A percentile compares a stretch with the other conserved stretches of the same genome.
Conservation (phyloP, 1,140 invertebrate species). For the Phortica variegata region DNA sequence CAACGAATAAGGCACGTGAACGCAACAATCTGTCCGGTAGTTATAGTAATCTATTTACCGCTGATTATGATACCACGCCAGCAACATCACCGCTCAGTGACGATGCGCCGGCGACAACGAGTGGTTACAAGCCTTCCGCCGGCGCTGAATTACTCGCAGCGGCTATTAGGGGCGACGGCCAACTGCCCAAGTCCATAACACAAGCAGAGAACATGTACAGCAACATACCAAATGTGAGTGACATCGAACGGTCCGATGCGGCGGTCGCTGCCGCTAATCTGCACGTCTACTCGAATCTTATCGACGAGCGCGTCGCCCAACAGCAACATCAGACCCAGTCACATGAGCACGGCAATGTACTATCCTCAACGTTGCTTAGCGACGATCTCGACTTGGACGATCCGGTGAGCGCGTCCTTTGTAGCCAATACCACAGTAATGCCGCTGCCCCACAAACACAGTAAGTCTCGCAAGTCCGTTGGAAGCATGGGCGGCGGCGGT, state of each 20-base stretch:
- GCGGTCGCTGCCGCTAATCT: constrained; percentile 26
- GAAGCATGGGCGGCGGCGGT: too few species aligned
- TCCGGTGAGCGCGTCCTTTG: constrained; percentile 49
- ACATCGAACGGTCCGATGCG: too few species aligned
- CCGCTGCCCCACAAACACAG: constrained; percentile 2
- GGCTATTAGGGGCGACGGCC: constrained; percentile 25
- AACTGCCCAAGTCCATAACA: constrained; percentile 28
- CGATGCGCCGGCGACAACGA: not conserved
- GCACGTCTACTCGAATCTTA: constrained; percentile 54
- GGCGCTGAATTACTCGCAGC: constrained; percentile 34
- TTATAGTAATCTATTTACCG: constrained; percentile 53
- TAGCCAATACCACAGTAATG: constrained; percentile 18
- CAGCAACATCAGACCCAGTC: constrained; percentile 18
- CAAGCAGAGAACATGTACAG: constrained; percentile 54
- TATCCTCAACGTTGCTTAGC: constrained; percentile 46
- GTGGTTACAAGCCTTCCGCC: constrained; percentile 17
- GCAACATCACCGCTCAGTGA: constrained; percentile 23
- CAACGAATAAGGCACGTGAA: constrained; percentile 35
- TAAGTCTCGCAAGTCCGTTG: constrained; percentile 16
- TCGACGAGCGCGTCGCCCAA: constrained; percentile 35
- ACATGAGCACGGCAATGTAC: constrained; percentile 18
- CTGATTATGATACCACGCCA: constrained; percentile 35
- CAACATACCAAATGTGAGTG: constrained; percentile 38
- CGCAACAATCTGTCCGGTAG: constrained; percentile 51
- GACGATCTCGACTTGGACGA: constrained; percentile 56